These are phyloP conservation scores for Tipula helvola DNA, from an alignment of 2,888 invertebrate genomes.

Conservation along the genomic window DNA sequence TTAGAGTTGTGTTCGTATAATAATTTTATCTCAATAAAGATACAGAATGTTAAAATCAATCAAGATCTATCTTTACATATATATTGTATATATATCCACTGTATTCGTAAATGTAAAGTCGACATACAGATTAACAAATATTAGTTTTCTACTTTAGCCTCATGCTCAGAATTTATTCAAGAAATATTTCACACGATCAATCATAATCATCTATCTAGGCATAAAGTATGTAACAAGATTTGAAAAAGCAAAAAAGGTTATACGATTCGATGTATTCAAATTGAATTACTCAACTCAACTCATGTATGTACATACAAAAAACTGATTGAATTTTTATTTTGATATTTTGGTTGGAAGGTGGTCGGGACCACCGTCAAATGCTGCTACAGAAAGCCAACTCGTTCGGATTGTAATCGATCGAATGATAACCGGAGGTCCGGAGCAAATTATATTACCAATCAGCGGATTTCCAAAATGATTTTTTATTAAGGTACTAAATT, in stretches of 20 bases:
- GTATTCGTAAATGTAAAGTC: neutral
- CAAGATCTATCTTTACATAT: neutral
- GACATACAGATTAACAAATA: neutral
- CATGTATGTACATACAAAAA: neutral
- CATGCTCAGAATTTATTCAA: neutral
- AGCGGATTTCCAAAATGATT: no score
- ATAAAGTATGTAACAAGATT: neutral
- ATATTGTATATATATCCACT: neutral
- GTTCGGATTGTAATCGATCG: no score
- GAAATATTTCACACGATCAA: neutral
- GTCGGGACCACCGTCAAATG: no score
- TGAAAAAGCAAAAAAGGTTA: neutral
- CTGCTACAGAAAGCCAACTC: no score
- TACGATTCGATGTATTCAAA: neutral
- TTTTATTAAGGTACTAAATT: no score
- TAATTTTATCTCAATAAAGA: neutral
- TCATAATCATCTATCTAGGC: neutral
- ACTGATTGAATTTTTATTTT: no score
- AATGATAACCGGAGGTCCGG: no score
- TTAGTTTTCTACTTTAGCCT: neutral
- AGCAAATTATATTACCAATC: no score
- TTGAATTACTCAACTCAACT: neutral
- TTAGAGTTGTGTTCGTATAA: neutral
- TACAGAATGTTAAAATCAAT: neutral
- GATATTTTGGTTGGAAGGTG: no score